These are phyloP conservation scores for Cliona cf. orientalis DNA, from an alignment of 37 sponge, comb jelly and placozoan genomes.

Conservation along the genomic window DNA sequence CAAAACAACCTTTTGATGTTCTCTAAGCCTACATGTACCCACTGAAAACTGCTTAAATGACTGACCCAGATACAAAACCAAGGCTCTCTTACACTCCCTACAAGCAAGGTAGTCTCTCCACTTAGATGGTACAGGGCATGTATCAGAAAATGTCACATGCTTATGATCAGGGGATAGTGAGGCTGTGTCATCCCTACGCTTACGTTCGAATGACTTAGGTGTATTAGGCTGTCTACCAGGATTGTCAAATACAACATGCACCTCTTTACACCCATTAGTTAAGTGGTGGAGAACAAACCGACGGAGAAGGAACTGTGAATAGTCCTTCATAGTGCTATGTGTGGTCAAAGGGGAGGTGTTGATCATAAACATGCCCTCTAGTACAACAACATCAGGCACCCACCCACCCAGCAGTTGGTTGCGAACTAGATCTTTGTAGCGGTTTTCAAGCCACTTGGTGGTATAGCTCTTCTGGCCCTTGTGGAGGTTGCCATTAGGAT, in stretches of 20 bases:
- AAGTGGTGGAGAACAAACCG: background rate
- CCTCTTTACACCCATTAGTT: background rate
- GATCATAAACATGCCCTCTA: conserved; percentile 42
- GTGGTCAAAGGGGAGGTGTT: conserved; percentile 31
- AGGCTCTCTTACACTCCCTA: conserved; percentile 7
- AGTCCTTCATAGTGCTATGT: conserved; percentile 5
- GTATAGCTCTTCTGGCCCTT: conserved; percentile 43
- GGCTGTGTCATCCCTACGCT: background rate
- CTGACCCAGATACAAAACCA: background rate
- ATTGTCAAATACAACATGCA: conserved; percentile 28
- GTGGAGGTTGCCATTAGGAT: conserved; percentile 7
- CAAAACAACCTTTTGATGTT: too few species aligned
- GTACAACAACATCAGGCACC: conserved; percentile 2
- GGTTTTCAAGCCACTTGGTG: background rate
- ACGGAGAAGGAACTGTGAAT: background rate
- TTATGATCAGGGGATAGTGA: background rate
- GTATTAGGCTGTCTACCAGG: background rate
- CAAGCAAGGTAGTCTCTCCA: conserved; percentile 15
- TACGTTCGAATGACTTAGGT: conserved; percentile 13
- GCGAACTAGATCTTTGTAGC: conserved; percentile 19
- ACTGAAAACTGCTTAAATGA: background rate
- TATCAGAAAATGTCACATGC: background rate
- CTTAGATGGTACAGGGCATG: background rate
- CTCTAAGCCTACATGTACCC: too few species aligned
- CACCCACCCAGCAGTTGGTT: conserved; percentile 2